These are phyloP conservation scores for Brenthis ino DNA, from an alignment of 2,888 invertebrate genomes.

Conservation along the genomic window DNA sequence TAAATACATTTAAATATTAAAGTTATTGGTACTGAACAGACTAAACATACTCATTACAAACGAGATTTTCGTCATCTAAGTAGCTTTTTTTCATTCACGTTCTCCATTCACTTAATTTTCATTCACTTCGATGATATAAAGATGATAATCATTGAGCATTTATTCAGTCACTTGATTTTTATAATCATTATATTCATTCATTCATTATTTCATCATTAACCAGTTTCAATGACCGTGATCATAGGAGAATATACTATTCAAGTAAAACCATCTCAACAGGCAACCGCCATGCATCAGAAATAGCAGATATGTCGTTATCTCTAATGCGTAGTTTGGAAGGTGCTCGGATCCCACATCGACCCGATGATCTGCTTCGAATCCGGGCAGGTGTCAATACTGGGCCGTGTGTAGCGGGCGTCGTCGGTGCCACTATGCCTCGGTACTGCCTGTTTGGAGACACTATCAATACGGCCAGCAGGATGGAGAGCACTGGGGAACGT, in stretches of 20 bases:
- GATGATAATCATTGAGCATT: no score
- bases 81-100: no score
- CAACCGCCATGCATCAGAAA: slow-evolving; percentile 82
- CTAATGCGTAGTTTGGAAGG: slow-evolving; percentile 76
- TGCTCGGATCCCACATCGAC: slow-evolving; percentile 80
- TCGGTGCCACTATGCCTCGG: slow-evolving; percentile 84
- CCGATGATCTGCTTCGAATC: slow-evolving; percentile 72
- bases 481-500: slow-evolving; percentile 81
- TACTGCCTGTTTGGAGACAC: slow-evolving; percentile 85
- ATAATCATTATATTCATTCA: no score
- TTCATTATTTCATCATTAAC: no score
- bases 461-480: slow-evolving; percentile 85
- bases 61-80: no score
- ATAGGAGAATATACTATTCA: no score
- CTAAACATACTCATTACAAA: not conserved
- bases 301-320: slow-evolving; percentile 84
- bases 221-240: no score
- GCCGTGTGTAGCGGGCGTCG: slow-evolving; percentile 85
- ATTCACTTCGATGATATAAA: no score
- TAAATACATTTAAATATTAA: no score
- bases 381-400: slow-evolving; percentile 85
- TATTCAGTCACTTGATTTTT: no score
- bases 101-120: no score
- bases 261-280: slow-evolving; percentile 51
- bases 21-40: no score